Conservation (phyloP, 1,140 invertebrate species). For the Saccostrea echinata region DNA sequence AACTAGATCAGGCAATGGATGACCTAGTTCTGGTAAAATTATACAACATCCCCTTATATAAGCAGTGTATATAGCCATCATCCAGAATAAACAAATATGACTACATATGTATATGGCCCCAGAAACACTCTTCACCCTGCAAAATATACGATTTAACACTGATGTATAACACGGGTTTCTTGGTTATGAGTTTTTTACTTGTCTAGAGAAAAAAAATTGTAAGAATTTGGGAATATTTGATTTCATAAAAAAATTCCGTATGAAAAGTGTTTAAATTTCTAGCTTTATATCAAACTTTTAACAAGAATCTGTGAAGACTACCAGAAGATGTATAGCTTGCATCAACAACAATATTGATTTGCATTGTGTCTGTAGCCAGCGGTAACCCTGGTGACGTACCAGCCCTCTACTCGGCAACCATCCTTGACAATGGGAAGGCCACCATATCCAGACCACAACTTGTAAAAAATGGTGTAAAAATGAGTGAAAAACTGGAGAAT, state of each 20-base stretch:
- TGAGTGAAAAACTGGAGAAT: constrained; percentile 56
- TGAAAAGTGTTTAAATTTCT: too few relatives aligned
- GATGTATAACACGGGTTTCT: too few relatives aligned
- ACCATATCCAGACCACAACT: constrained; percentile 58
- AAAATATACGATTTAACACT: too few relatives aligned
- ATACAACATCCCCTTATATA: neutral
- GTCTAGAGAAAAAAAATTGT: too few relatives aligned
- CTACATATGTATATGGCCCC: too few relatives aligned
- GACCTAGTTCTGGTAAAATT: neutral
- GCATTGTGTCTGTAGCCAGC: constrained; percentile 56
- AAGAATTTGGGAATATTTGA: too few relatives aligned
- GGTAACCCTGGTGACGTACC: constrained; percentile 60
- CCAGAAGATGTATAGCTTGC: neutral
- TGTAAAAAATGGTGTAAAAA: constrained; percentile 47
- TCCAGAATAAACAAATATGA: neutral
- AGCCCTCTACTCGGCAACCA: constrained; percentile 63
- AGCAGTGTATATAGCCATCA: neutral
- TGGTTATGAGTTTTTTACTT: too few relatives aligned
- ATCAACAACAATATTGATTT: neutral
- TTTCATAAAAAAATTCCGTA: too few relatives aligned
- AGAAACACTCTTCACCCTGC: too few relatives aligned
- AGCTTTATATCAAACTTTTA: too few relatives aligned
- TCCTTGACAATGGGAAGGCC: constrained; percentile 65
- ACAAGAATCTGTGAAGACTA: too few relatives aligned
- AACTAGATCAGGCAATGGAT: neutral